phyloP scores from a whole-genome alignment of 2,113 vertebrate species.

The Hippolais icterina region DNA sequence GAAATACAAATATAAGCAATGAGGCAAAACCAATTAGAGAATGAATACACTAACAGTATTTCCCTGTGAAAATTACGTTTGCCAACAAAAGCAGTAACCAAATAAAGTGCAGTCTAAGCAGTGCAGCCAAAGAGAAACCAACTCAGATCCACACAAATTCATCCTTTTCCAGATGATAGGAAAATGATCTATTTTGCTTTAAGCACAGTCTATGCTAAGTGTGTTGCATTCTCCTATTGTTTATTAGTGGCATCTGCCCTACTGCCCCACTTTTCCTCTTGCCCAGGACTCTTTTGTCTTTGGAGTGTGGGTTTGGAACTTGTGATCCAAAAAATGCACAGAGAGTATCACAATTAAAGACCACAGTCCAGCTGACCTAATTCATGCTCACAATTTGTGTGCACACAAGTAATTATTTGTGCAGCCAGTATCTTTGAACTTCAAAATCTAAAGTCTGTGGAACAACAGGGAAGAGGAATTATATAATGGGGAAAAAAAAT shows the following conservation, averaged over 20 bases:
- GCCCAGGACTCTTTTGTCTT: background rate
- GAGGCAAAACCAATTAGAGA: conserved; percentile 41
- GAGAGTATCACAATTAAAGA: conserved; percentile 21
- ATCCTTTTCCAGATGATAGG: background rate
- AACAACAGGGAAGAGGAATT: background rate
- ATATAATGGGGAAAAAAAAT: background rate
- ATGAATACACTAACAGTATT: background rate
- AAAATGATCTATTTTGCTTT: background rate
- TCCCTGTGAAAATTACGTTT: background rate
- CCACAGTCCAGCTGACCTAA: conserved; percentile 40
- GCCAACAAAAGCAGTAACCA: conserved; percentile 38
- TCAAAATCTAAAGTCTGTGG: background rate
- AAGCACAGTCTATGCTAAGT: background rate
- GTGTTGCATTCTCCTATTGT: conserved; percentile 8
- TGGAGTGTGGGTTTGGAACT: background rate
- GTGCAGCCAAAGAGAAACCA: background rate
- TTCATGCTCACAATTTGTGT: background rate
- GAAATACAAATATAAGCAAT: conserved; percentile 40
- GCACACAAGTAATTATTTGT: background rate
- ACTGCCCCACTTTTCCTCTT: conserved; percentile 49
- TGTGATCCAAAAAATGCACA: background rate
- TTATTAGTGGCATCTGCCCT: conserved; percentile 40
- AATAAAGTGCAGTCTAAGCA: background rate
- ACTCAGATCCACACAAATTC: background rate
- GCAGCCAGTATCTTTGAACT: background rate